Base-by-base conservation (phyloP, 2,797 vertebrate species). In the Tadarida brasiliensis region DNA sequence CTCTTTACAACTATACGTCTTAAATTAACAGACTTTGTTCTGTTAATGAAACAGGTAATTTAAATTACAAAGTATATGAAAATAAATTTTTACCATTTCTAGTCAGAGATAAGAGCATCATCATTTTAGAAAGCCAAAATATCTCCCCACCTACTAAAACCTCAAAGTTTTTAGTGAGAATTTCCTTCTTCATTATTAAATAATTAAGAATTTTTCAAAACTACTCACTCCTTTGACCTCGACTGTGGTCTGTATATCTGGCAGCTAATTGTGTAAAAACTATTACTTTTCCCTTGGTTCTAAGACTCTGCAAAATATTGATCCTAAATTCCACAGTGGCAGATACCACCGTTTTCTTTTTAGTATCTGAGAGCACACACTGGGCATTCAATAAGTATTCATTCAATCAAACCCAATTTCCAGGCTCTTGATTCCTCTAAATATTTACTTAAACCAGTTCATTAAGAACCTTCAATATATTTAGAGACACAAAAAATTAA, bases 61-160 rank as follows among this genome's bases (percentile, higher is more conserved):
- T 91, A 81, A 94, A 94, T 65, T 80, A 91, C 44, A 87, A 20
- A 5, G 24, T 39, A 85, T 44, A 74, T 49, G 10, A 91, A 89
- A 93, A 68, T 59, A 80, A 91, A 59, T 35, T 67, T 95, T 87
- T 84, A 95, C 59, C 11, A 70, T 63, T 94, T 74, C 94, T 94
- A 74, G 71, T 84, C 70, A 95, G 80, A 87, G 51, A 88, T 39
- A 78, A 91, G 22, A 91, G 22, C 28, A 89, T 57, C 28, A 89
- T 57, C n/a, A 86, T 56, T 94, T 96, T n/a, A 87, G 51, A 83
- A 90, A 94, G 95, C 77, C 28, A 76, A 87, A 90, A 1, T 74
- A 82, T 24, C 12, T 84, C 16, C 39, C 47, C 88, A 95, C 61
- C 59, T 74, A 87, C 59, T 47, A 68, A 87, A 94, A 67, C n/a